These are phyloP conservation scores for Corythornis leucogaster DNA, from an alignment of 2,797 vertebrate species.

Conservation along the genomic window DNA sequence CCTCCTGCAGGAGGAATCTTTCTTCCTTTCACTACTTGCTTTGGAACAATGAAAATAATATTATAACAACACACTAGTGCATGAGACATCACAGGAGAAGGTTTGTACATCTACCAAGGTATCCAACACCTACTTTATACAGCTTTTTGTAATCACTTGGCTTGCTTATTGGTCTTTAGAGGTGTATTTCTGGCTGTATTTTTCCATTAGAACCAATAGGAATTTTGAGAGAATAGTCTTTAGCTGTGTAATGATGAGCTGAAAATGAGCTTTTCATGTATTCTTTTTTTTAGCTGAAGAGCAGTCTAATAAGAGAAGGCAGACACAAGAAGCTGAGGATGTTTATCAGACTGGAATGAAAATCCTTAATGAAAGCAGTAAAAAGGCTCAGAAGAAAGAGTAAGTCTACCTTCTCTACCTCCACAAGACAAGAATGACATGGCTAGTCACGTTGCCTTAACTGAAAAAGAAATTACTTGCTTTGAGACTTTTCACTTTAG, in stretches of 20 bases:
- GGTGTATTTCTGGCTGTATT: neutral
- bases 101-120: neutral
- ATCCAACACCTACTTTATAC: neutral
- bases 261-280: neutral
- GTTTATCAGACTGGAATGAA: conserved; percentile 90
- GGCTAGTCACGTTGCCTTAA: neutral
- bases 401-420: conserved; percentile 62
- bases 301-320: conserved; percentile 87
- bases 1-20: neutral
- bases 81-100: neutral
- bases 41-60: neutral
- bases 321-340: conserved; percentile 90
- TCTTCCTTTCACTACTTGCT: neutral
- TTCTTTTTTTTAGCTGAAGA: conserved; percentile 86
- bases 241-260: neutral
- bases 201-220: neutral
- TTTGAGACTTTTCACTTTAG: neutral
- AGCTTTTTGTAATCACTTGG: neutral
- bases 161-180: neutral
- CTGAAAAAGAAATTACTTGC: neutral
- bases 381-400: conserved; percentile 92
- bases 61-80: neutral
- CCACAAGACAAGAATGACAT: neutral
- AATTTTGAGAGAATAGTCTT: neutral
- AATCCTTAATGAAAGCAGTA: conserved; percentile 90